Evolutionary conservation across 2,888 invertebrate species (phyloP), one percentile per base, ranked within the genome.

Genomic region (Agrochola litura): DNA sequence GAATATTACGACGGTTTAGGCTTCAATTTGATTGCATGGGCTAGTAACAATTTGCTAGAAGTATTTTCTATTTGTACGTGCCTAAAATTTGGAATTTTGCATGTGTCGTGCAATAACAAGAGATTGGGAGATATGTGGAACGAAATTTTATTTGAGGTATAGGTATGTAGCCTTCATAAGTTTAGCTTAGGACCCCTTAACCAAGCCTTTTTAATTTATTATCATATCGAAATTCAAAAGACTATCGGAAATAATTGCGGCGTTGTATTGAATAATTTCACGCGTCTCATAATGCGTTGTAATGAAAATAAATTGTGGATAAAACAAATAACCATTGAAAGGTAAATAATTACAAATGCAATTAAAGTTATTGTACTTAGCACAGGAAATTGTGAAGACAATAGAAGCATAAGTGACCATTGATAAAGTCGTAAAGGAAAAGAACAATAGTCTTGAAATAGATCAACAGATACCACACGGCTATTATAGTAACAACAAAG

Each of bases 21-120:
- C 76, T 85, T 86, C 61, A 63, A 70, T 43, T 82, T 78, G 73
- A 76, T 82, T 86, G 83, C 83, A 83, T 83, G 83, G 86, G 86
- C 58, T 82, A 73, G 77, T 67, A 52, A 84, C 61, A 41, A 71
- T 71, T 81, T 75, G 81, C 85, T 82, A 82, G 85, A 84, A 85
- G 63, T 82, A 82, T 65, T 64, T 66, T 68, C 74, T 73, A 84
- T 65, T 80, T 65, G 73, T 82, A 61, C 84, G 81, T 84, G 85
- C 76, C 85, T 85, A 85, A 72, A 84, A 71, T 71, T 70, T 75
- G 75, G 63, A 81, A 76, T 58, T 52, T 85, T 83, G 82, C 82
- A 83, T 83, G 82, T 67, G 56, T 75, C 63, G 74, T 72, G 63
- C 54, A 63, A 70, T 82, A 81, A 82, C 56, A 73, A 65, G 22